phyloP scores from a whole-genome alignment of 30 jellyfish, hydroid and myxozoan species.

The Aurelia aurita region DNA sequence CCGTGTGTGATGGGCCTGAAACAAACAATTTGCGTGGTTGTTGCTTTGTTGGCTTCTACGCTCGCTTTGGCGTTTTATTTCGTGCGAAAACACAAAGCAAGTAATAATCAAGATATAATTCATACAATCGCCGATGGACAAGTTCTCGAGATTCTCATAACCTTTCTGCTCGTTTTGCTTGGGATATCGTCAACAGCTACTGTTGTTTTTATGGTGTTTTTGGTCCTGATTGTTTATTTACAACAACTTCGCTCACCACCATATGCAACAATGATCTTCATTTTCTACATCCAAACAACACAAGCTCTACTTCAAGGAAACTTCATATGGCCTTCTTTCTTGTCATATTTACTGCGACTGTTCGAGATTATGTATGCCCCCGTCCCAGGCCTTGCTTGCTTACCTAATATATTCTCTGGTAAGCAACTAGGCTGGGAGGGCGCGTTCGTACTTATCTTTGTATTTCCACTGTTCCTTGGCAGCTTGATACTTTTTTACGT shows the following conservation, averaged over 20 bases:
- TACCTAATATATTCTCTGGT: conserved; percentile 92
- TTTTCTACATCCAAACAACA: conserved; percentile 96
- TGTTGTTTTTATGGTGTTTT: conserved; percentile 89
- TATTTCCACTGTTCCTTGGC: conserved; percentile 91
- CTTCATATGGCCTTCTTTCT: conserved; percentile 96
- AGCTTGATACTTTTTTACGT: conserved; percentile 71
- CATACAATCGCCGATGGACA: conserved; percentile 90
- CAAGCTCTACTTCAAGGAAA: conserved; percentile 94
- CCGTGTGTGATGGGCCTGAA: conserved; percentile 96
- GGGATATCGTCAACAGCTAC: conserved; percentile 98
- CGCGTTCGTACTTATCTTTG: conserved; percentile 85
- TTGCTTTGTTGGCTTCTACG: conserved; percentile 85
- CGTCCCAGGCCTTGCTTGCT: conserved; percentile 99
- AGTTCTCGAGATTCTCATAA: conserved; percentile 84
- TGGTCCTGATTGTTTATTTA: conserved; percentile 87
- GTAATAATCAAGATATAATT: conserved; percentile 41
- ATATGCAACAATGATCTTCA: conserved; percentile 93
- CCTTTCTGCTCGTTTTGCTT: conserved; percentile 87
- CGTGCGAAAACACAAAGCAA: conserved; percentile 86
- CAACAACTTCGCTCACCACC: conserved; percentile 98
- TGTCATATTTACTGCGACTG: conserved; percentile 79
- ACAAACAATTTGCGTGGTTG: conserved; percentile 86
- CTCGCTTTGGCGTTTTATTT: conserved; percentile 84
- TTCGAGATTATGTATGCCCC: conserved; percentile 98
- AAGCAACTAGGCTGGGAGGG: conserved; percentile 99